Evolutionary conservation across 2,888 invertebrate species (phyloP), one percentile per base, ranked within the genome.

Genomic region (Monopis laevigella): DNA sequence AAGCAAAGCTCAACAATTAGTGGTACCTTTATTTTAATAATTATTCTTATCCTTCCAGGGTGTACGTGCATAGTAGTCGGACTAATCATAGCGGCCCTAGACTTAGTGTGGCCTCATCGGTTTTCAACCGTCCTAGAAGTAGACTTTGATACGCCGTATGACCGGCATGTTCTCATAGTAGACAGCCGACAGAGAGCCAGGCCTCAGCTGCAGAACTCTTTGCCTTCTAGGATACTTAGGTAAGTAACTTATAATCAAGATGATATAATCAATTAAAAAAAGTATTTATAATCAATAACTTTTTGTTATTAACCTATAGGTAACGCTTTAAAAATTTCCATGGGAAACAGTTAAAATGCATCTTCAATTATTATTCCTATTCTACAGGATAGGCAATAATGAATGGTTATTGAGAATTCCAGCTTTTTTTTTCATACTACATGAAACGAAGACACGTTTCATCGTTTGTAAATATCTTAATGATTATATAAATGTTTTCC

Each of bases 141-240:
- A 32, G 95, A 96, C 72, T 96, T 93, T 64, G 96, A 95, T 64
- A 96, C 96, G 11, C 96, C 96, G 0, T 96, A 94, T 61, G 95
- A 95, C 67, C 82, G 95, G 34, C 95, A 95, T 65, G 93, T 94
- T 45, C 92, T 95, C 43, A 89, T 95, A 46, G 93, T 94, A 54
- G 93, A 94, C 66, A 93, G 93, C 51, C 58, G 80, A 42, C 75
- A 74, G 51, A 54, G 75, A 11, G 80, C 80, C 12, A 55, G 78
- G 12, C 80, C 78, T 10, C 75, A 74, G 49, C 55, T 61, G 42
- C 77, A 74, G 44, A 60, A 59, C 11, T 78, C 80, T 3, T 51
- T 80, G 48, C 78, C 78, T 39, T 64, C 88, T 44, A 85, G 89
- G 59, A 89, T 92, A 58, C 73, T 91, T 51, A 86, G 90, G 87